phyloP scores from a whole-genome alignment of 2,113 vertebrate species.

The Fregata magnificens region DNA sequence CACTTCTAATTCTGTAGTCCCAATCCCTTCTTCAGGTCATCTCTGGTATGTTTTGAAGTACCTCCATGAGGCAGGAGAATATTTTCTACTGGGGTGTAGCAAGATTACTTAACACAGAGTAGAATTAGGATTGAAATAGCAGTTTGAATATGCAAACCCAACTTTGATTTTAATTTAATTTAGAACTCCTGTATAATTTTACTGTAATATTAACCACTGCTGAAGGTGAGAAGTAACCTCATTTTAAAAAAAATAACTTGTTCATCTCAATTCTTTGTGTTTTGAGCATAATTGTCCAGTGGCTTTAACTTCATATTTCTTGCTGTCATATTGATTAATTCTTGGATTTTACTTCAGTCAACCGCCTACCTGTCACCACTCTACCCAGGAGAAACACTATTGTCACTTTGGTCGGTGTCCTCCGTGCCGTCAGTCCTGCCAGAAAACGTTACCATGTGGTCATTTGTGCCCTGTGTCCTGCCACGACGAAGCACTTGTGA shows the following conservation, averaged over 20 bases:
- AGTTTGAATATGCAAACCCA: neutral
- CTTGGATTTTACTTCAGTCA: constrained; percentile 66
- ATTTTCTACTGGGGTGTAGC: neutral
- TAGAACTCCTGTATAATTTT: neutral
- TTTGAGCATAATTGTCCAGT: neutral
- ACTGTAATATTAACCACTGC: neutral
- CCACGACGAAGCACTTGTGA: constrained; percentile 86
- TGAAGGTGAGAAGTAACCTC: neutral
- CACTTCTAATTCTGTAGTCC: neutral
- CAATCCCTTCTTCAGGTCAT: neutral
- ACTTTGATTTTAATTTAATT: neutral
- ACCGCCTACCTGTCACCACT: constrained; percentile 83
- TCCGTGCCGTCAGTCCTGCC: constrained; percentile 80
- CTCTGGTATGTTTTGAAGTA: neutral
- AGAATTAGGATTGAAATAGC: neutral
- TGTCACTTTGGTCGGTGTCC: constrained; percentile 86
- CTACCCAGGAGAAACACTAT: constrained; percentile 79
- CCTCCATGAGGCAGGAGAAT: neutral
- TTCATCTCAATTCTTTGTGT: neutral
- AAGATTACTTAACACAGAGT: neutral
- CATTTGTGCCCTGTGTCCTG: constrained; percentile 80
- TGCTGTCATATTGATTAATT: neutral
- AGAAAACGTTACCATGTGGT: constrained; percentile 69
- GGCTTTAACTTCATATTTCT: neutral
- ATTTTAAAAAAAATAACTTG: neutral